Conservation (phyloP, 1,140 invertebrate genomes). For the Solenopsis fugax region DNA sequence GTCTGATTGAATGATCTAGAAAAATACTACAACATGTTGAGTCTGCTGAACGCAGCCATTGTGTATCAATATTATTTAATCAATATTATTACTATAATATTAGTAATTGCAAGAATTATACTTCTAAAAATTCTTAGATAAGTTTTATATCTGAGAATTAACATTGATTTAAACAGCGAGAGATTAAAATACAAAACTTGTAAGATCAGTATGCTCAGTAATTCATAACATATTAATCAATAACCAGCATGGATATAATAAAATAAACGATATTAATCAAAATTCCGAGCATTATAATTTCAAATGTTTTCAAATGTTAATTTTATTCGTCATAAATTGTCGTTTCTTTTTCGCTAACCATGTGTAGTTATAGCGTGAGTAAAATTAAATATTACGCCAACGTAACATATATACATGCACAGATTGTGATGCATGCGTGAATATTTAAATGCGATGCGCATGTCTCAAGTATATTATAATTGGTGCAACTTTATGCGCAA, state of each 20-base stretch:
- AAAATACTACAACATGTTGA: too few relatives aligned
- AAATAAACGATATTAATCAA: neutral
- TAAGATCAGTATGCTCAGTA: too few relatives aligned
- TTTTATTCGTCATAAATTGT: neutral
- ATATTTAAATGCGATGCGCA: neutral
- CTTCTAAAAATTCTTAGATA: too few relatives aligned
- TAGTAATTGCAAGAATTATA: too few relatives aligned
- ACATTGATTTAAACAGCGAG: neutral
- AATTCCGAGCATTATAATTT: neutral
- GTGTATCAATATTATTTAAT: too few relatives aligned
- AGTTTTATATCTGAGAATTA: neutral
- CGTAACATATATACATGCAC: neutral
- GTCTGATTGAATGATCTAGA: too few relatives aligned
- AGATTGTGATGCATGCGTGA: conserved; percentile 1
- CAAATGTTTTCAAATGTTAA: neutral
- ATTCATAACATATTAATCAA: neutral
- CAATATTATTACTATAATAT: too few relatives aligned
- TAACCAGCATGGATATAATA: neutral
- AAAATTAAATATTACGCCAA: neutral
- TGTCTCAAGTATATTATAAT: neutral
- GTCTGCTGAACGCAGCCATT: too few relatives aligned
- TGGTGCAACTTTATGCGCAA: neutral
- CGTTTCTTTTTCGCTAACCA: neutral
- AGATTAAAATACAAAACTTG: neutral
- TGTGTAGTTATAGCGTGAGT: neutral